Conservation (phyloP, 2,797 vertebrate genomes). For the Myotis vivesi region DNA sequence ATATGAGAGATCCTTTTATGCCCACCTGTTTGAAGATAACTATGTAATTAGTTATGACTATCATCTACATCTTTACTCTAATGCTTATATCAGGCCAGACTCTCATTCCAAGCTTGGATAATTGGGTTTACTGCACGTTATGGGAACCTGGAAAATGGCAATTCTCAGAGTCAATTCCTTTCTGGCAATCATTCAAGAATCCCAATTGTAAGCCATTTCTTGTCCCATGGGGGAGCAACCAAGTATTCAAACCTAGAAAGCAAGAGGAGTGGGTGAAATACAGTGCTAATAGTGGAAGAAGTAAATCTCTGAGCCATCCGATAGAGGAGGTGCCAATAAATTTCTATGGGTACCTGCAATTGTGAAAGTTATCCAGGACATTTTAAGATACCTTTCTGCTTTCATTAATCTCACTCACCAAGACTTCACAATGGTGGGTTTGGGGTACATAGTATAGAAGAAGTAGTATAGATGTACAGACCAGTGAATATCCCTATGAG, state of each 20-base stretch:
- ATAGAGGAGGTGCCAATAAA: neutral
- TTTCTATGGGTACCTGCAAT: neutral
- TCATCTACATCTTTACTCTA: neutral
- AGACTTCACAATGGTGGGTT: neutral
- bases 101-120: conserved; percentile 40
- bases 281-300: neutral
- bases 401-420: neutral
- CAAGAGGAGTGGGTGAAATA: neutral
- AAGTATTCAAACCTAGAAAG: conserved; percentile 34
- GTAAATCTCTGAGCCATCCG: neutral
- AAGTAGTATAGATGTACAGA: neutral
- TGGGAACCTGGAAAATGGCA: conserved; percentile 62
- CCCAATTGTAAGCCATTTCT: conserved; percentile 34
- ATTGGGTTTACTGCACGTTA: conserved; percentile 22
- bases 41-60: neutral
- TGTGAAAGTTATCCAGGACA: neutral
- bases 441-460: neutral
- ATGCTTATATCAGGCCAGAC: neutral
- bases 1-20: neutral
- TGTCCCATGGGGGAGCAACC: neutral
- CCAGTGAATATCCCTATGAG: neutral
- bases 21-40: neutral
- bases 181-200: conserved; percentile 69
- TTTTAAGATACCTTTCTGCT: neutral
- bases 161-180: conserved; percentile 62